Conservation (phyloP, 1,140 invertebrate species). For the Calosoma granatense region DNA sequence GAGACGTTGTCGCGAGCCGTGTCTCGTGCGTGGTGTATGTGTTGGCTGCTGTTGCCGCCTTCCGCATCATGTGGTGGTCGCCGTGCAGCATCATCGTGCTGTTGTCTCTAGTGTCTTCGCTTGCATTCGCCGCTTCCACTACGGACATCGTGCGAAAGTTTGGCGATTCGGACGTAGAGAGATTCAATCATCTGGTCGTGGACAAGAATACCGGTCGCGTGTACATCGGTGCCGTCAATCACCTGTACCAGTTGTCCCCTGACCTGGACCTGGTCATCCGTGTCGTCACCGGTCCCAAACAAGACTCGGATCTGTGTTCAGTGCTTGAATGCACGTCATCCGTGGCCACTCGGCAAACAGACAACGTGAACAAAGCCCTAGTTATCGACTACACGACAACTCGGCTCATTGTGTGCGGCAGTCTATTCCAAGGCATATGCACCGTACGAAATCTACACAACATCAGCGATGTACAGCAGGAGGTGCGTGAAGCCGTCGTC, state of each 20-base stretch:
- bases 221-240: slow-evolving; percentile 90
- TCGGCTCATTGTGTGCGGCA: slow-evolving; percentile 86
- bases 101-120: neutral
- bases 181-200: slow-evolving; percentile 80
- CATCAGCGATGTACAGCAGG: slow-evolving; percentile 68
- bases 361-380: slow-evolving; percentile 93
- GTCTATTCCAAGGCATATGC: slow-evolving; percentile 84
- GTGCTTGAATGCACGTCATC: slow-evolving; percentile 66
- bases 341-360: slow-evolving; percentile 58
- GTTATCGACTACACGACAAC: slow-evolving; percentile 88
- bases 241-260: slow-evolving; percentile 82
- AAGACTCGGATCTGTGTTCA: slow-evolving; percentile 83
- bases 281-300: slow-evolving; percentile 78
- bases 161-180: slow-evolving; percentile 46
- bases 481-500: slow-evolving; percentile 79
- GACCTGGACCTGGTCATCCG: slow-evolving; percentile 68
- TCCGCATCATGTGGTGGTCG: neutral
- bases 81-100: neutral
- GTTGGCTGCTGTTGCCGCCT: slow-evolving; percentile 22
- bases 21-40: slow-evolving; percentile 22
- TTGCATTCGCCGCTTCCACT: slow-evolving; percentile 36
- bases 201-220: slow-evolving; percentile 81
- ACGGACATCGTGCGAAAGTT: slow-evolving; percentile 55
- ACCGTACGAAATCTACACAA: slow-evolving; percentile 80
- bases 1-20: slow-evolving; percentile 26